These are phyloP conservation scores for Galaxias olidus DNA, from an alignment of 2,797 vertebrate genomes.

Conservation along the genomic window DNA sequence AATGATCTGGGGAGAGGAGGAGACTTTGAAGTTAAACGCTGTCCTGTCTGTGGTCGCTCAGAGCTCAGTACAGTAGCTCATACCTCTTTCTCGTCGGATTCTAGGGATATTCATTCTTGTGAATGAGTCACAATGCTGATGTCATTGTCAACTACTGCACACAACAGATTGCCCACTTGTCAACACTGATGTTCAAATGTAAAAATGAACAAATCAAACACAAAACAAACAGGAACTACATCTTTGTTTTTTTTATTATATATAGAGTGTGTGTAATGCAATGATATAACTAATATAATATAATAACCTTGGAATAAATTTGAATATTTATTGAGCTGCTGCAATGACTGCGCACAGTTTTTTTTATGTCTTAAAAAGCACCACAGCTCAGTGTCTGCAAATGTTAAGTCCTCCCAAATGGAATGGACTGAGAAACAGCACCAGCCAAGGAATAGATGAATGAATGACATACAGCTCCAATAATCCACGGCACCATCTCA, in stretches of 20 bases:
- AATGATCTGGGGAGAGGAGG: constrained; percentile 38
- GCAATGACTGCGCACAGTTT: too few species aligned
- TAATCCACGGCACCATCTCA: constrained; percentile 43
- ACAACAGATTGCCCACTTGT: background rate
- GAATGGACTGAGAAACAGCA: constrained; percentile 13
- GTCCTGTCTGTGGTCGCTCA: constrained; percentile 28
- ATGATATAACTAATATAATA: too few species aligned
- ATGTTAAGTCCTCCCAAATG: constrained; percentile 22
- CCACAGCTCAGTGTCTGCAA: constrained; percentile 4
- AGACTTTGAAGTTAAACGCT: constrained; percentile 43
- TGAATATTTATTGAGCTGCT: too few species aligned
- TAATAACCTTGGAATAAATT: too few species aligned
- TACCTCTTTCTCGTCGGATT: background rate
- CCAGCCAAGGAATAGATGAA: background rate
- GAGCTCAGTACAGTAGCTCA: constrained; percentile 18
- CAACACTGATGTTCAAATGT: background rate
- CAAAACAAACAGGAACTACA: background rate
- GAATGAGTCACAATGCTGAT: constrained; percentile 35
- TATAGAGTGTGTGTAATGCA: too few species aligned
- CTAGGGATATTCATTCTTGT: background rate
- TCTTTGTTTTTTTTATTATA: too few species aligned
- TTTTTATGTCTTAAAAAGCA: too few species aligned
- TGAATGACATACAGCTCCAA: constrained; percentile 39
- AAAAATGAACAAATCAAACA: background rate
- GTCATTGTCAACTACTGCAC: constrained; percentile 44